Evolutionary conservation across 2,113 vertebrate genomes (phyloP).

Genomic region (Nyctereutes procyonoides): DNA sequence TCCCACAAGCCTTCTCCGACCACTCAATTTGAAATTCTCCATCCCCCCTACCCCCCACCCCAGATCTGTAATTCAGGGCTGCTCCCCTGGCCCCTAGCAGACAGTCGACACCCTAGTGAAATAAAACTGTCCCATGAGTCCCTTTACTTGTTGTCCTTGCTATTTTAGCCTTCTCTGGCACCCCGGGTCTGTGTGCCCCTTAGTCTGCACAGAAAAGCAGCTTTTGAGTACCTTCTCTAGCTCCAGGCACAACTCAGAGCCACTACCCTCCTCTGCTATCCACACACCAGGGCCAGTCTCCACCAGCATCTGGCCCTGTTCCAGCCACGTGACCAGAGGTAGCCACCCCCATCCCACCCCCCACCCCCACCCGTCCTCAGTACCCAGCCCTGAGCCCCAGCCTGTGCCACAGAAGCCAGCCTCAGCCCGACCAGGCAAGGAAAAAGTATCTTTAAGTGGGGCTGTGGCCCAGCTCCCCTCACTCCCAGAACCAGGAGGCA

Average conservation of each 20-base stretch:
- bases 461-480: background rate
- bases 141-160: background rate
- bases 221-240: background rate
- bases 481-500: background rate
- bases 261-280: background rate
- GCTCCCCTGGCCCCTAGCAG: background rate
- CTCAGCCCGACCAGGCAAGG: background rate
- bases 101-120: background rate
- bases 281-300: background rate
- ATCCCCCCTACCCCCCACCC: no score
- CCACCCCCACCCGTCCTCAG: background rate
- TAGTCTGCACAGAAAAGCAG: background rate
- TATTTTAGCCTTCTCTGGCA: background rate
- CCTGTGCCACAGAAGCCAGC: background rate
- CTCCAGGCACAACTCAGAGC: background rate
- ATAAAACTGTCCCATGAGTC: background rate
- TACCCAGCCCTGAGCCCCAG: background rate
- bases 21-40: background rate
- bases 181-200: background rate
- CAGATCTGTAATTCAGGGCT: background rate
- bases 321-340: background rate
- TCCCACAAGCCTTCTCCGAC: background rate
- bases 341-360: background rate
- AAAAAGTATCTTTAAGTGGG: background rate
- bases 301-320: background rate